Conservation (phyloP, 2,113 vertebrate genomes). For the Sarotherodon lohbergeri region DNA sequence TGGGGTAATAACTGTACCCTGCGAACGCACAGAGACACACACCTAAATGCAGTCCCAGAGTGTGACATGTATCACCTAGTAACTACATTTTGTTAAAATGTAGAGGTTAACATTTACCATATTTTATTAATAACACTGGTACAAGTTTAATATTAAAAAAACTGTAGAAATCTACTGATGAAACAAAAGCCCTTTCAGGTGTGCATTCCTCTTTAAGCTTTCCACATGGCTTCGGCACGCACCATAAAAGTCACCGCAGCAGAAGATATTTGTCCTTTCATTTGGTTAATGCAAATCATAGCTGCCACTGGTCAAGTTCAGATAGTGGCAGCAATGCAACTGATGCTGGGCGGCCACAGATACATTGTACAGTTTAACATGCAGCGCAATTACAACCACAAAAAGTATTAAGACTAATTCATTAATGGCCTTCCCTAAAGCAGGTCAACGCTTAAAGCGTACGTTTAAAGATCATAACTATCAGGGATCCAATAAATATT, state of each 20-base stretch:
- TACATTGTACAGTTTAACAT: neutral
- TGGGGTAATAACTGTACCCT: constrained; percentile 87
- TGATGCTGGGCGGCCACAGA: neutral
- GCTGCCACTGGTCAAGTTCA: neutral
- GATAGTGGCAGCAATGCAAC: neutral
- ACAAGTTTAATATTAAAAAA: neutral
- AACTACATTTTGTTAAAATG: neutral
- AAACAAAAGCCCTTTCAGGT: neutral
- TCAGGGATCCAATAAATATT: neutral
- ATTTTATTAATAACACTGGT: neutral
- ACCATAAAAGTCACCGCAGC: neutral
- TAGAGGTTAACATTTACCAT: neutral
- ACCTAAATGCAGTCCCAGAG: neutral
- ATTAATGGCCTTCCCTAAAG: neutral
- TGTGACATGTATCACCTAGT: neutral
- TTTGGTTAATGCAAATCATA: neutral
- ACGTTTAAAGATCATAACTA: neutral
- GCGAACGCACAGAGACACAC: neutral
- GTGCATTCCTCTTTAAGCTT: neutral
- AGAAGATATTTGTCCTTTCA: neutral
- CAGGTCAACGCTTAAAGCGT: neutral
- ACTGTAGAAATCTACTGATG: neutral
- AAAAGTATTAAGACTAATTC: neutral
- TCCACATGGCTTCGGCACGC: neutral
- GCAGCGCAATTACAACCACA: neutral